A percentile compares a stretch with the other conserved stretches of the same genome.
Conservation (phyloP, 2,113 vertebrate genomes). For the Ursus arctos region DNA sequence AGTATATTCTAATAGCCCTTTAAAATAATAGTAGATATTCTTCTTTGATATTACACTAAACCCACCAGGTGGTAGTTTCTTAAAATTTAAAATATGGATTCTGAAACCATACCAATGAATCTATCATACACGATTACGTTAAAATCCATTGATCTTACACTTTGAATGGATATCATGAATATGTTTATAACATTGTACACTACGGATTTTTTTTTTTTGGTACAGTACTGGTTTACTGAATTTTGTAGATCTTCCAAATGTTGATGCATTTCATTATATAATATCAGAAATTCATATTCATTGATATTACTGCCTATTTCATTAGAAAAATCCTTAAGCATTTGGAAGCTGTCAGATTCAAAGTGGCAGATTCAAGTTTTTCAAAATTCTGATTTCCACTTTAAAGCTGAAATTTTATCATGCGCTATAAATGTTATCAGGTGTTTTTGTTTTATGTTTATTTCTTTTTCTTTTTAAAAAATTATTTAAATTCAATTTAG, state of each 20-base stretch:
- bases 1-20: neutral
- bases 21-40: neutral
- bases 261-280: neutral
- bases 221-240: neutral
- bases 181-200: neutral
- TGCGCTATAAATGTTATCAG: neutral
- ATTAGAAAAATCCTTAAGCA: neutral
- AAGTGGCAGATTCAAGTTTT: neutral
- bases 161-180: neutral
- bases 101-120: neutral
- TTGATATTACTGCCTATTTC: neutral
- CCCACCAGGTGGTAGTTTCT: neutral
- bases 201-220: neutral
- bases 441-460: neutral
- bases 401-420: neutral
- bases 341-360: neutral
- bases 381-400: neutral
- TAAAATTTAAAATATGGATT: constrained; percentile 6
- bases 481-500: neutral
- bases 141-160: neutral
- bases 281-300: neutral
- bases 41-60: neutral
- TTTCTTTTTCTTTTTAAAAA: neutral
- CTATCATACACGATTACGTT: neutral
- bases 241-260: neutral